A percentile compares a stretch with the other conserved stretches of the same genome.
Evolutionary conservation across 2,113 vertebrate species (phyloP).

Genomic region (Lichenostomus cassidix): DNA sequence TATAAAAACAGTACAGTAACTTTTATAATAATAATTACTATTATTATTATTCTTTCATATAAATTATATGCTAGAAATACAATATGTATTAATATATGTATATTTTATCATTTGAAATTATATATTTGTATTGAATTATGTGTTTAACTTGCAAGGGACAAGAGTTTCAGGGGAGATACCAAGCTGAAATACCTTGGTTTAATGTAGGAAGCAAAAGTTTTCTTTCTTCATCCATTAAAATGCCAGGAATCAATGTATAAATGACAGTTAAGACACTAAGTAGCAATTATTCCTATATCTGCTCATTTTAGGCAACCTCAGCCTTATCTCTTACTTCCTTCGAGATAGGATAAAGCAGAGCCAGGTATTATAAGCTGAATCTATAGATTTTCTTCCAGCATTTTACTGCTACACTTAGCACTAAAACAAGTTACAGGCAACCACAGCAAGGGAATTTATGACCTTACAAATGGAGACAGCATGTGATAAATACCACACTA

Average conservation of each 20-base stretch:
- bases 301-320: conserved; percentile 24
- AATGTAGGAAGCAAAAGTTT: conserved; percentile 8
- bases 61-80: not conserved
- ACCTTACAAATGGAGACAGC: conserved; percentile 41
- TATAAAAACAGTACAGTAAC: not conserved
- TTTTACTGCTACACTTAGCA: conserved; percentile 33
- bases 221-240: conserved; percentile 43
- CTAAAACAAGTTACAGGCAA: conserved; percentile 42
- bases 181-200: not conserved
- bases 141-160: not conserved
- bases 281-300: conserved; percentile 50
- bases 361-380: conserved; percentile 29
- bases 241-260: conserved; percentile 26
- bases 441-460: conserved; percentile 46
- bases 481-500: conserved; percentile 49
- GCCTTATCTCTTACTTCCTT: conserved; percentile 51
- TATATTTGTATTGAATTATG: not conserved
- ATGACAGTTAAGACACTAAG: conserved; percentile 57
- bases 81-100: not conserved
- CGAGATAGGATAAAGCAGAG: conserved; percentile 41
- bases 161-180: not conserved
- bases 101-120: not conserved
- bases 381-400: conserved; percentile 31
- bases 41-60: not conserved
- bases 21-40: not conserved